These are phyloP conservation scores for Otis tarda DNA, from an alignment of 2,113 vertebrate genomes.

Conservation along the genomic window DNA sequence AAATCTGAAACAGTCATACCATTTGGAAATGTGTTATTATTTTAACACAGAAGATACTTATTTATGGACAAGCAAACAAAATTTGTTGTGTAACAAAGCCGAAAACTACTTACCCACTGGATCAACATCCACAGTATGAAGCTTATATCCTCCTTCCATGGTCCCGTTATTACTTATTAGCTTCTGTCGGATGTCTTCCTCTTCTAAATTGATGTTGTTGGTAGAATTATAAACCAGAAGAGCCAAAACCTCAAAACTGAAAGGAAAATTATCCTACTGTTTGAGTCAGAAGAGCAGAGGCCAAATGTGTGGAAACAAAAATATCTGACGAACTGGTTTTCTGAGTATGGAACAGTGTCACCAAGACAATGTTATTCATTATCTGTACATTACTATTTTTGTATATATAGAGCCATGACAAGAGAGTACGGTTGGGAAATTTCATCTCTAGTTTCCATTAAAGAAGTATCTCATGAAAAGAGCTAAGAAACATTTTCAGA, in stretches of 20 bases:
- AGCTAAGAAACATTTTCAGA: background rate
- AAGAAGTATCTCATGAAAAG: background rate
- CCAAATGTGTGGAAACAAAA: conserved; percentile 13
- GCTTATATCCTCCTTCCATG: conserved; percentile 68
- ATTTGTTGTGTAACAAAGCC: background rate
- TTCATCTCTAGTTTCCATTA: background rate
- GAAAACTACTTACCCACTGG: conserved; percentile 78
- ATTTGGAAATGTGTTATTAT: background rate
- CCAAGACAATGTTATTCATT: background rate
- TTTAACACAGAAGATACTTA: background rate
- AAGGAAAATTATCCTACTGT: conserved; percentile 17
- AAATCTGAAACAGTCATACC: background rate
- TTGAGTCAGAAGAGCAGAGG: conserved; percentile 30
- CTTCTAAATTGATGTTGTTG: conserved; percentile 77
- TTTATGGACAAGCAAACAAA: background rate
- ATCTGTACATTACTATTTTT: background rate
- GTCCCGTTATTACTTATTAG: conserved; percentile 65
- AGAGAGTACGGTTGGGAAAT: background rate
- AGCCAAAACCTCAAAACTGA: conserved; percentile 79
- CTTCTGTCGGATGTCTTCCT: conserved; percentile 69
- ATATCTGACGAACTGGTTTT: background rate
- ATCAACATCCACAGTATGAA: conserved; percentile 67
- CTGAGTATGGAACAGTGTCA: background rate
- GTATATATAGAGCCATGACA: background rate
- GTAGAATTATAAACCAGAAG: conserved; percentile 84